A percentile compares a stretch with the other conserved stretches of the same genome.
These are phyloP conservation scores for Eutolmus rufibarbis DNA, from an alignment of 2,888 invertebrate genomes.

Conservation along the genomic window DNA sequence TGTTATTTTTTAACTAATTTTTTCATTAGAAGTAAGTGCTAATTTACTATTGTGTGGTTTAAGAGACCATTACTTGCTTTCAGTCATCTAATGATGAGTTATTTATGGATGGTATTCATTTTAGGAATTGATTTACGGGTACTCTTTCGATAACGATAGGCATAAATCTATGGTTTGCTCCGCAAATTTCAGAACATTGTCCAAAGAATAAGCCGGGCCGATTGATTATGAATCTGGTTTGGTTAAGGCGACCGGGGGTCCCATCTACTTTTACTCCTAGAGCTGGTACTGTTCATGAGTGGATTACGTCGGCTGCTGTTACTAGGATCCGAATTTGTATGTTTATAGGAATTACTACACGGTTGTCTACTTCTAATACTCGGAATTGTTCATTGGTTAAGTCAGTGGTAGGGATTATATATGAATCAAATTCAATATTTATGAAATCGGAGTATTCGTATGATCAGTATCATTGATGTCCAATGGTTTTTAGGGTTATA, in stretches of 20 bases:
- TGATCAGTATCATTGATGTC: slow-evolving; percentile 73
- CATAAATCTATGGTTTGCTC: slow-evolving; percentile 81
- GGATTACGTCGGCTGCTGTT: slow-evolving; percentile 71
- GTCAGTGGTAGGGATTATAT: slow-evolving; percentile 66
- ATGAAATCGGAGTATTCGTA: slow-evolving; percentile 73
- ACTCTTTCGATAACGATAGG: slow-evolving; percentile 74
- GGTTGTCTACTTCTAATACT: slow-evolving; percentile 72
- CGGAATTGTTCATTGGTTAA: slow-evolving; percentile 64
- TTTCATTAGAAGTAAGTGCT: slow-evolving; percentile 70
- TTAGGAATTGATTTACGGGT: slow-evolving; percentile 66
- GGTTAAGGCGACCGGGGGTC: slow-evolving; percentile 71
- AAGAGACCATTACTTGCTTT: slow-evolving; percentile 76
- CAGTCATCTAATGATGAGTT: slow-evolving; percentile 70
- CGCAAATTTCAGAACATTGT: slow-evolving; percentile 85
- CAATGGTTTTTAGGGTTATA: slow-evolving; percentile 70
- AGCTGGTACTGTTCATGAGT: slow-evolving; percentile 71
- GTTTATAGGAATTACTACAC: slow-evolving; percentile 67
- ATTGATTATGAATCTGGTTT: slow-evolving; percentile 69
- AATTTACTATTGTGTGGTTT: slow-evolving; percentile 72
- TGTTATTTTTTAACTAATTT: slow-evolving; percentile 67
- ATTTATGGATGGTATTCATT: slow-evolving; percentile 66
- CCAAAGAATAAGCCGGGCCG: slow-evolving; percentile 74
- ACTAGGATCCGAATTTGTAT: slow-evolving; percentile 71
- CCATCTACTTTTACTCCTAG: slow-evolving; percentile 73
- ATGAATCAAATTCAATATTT: slow-evolving; percentile 70